These are phyloP conservation scores for Ptychochromis oligacanthus DNA, from an alignment of 2,113 vertebrate species.

Conservation along the genomic window DNA sequence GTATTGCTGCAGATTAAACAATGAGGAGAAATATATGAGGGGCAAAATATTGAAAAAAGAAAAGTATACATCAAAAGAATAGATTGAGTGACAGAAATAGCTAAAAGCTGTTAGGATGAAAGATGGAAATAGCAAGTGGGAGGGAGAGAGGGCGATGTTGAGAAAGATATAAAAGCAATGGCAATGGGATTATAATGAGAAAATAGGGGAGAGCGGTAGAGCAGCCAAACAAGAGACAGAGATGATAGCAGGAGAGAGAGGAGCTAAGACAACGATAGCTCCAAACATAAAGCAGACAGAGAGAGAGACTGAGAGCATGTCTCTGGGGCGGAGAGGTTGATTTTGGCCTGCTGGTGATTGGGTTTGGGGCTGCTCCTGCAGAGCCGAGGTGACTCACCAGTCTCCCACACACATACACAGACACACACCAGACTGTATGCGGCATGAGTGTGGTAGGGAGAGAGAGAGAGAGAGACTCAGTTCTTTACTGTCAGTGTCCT, in stretches of 20 bases:
- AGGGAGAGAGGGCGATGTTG: constrained; percentile 14
- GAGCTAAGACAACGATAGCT: constrained; percentile 3
- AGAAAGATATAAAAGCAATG: constrained; percentile 47
- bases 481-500: constrained; percentile 34
- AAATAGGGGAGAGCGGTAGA: constrained; percentile 31
- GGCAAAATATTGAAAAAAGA: neutral
- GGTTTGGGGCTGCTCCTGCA: constrained; percentile 53
- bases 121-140: constrained; percentile 4
- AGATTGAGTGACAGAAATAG: constrained; percentile 53
- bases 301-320: constrained; percentile 36
- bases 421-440: constrained; percentile 11
- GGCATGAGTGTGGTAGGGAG: constrained; percentile 5
- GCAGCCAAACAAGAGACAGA: constrained; percentile 23
- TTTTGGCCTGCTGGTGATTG: constrained; percentile 62
- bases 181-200: constrained; percentile 58
- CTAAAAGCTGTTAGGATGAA: constrained; percentile 52
- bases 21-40: neutral
- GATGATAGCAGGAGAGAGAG: constrained; percentile 3
- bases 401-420: constrained; percentile 45
- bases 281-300: constrained; percentile 14
- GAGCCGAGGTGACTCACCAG: constrained; percentile 65
- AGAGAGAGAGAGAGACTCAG: constrained; percentile 19
- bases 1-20: constrained; percentile 38
- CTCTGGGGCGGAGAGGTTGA: constrained; percentile 53
- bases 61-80: constrained; percentile 30